These are phyloP conservation scores for Bubalus kerabau DNA, from an alignment of 2,113 vertebrate species.

Conservation along the genomic window DNA sequence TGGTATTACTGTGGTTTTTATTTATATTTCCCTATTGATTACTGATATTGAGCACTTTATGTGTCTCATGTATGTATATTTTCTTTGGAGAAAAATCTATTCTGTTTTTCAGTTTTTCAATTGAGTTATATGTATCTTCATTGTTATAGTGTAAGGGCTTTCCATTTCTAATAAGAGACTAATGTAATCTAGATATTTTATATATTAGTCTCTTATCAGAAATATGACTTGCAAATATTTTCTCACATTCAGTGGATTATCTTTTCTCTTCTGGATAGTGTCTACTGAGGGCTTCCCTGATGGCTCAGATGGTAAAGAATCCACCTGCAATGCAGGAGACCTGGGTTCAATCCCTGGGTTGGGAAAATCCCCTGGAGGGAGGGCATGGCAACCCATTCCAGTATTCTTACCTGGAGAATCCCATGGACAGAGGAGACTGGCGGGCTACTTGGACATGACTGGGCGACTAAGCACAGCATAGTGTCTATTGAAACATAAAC, in stretches of 20 bases:
- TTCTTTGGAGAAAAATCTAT: background rate
- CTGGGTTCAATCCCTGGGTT: background rate
- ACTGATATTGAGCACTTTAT: background rate
- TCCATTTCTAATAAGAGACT: background rate
- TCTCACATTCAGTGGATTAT: background rate
- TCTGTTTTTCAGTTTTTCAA: background rate
- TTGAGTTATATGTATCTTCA: background rate
- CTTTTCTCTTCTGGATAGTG: background rate
- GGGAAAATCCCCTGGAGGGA: background rate
- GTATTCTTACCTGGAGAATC: background rate
- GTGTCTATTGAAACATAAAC: background rate
- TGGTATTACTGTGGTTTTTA: background rate
- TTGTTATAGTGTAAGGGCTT: background rate
- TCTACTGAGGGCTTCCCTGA: background rate
- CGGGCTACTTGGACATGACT: background rate
- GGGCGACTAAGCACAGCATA: background rate
- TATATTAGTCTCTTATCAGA: background rate
- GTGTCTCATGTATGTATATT: background rate
- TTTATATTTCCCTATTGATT: background rate
- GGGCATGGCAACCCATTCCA: background rate
- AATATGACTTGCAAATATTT: background rate
- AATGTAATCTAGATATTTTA: background rate
- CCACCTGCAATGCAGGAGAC: accelerated
- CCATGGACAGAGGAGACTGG: background rate
- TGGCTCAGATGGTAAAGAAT: background rate